Conservation (phyloP, 2,113 vertebrate genomes). For the Cryptoleucopteryx plumbea region DNA sequence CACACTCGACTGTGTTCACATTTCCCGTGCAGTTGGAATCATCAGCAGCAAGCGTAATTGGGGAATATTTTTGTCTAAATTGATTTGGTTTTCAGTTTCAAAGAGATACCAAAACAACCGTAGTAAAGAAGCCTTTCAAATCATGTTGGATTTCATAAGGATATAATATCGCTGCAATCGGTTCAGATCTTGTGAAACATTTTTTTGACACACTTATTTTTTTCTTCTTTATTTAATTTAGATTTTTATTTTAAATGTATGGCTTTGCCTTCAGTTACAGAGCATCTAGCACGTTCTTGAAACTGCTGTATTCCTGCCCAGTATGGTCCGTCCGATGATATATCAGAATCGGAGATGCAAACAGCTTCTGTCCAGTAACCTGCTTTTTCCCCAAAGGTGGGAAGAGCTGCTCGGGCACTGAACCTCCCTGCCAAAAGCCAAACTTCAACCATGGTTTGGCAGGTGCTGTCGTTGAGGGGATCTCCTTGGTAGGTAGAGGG, state of each 20-base stretch:
- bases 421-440: background rate
- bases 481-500: background rate
- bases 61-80: background rate
- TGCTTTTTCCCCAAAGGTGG: background rate
- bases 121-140: background rate
- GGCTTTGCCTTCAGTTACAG: background rate
- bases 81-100: background rate
- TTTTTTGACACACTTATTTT: background rate
- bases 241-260: background rate
- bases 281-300: background rate
- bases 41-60: background rate
- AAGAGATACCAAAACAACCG: background rate
- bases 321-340: rapidly evolving
- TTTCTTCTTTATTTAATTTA: background rate
- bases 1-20: background rate
- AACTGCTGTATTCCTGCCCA: background rate
- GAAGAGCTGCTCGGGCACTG: background rate
- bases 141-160: background rate
- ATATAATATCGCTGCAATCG: background rate
- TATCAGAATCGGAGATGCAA: background rate
- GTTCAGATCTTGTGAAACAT: background rate
- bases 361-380: background rate
- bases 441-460: background rate
- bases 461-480: background rate
- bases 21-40: background rate